Evolutionary conservation across 2,888 invertebrate genomes (phyloP).

Genomic region (Apeira syringaria): DNA sequence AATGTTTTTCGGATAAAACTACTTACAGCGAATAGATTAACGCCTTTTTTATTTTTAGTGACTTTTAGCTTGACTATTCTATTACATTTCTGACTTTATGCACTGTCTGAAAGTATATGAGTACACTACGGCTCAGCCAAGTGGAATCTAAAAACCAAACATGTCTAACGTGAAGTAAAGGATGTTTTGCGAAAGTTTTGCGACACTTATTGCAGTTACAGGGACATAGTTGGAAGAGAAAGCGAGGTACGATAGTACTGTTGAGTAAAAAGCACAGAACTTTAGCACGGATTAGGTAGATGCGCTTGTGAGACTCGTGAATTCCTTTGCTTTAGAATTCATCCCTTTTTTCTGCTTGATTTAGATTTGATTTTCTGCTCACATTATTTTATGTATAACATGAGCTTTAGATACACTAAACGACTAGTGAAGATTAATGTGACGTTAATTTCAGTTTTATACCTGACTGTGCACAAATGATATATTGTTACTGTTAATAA

Average conservation of each 20-base stretch:
- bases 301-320: slow-evolving; percentile 1
- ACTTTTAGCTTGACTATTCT: no score
- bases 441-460: no score
- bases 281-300: slow-evolving; percentile 10
- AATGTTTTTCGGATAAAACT: no score
- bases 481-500: no score
- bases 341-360: neutral
- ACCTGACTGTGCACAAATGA: no score
- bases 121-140: slow-evolving; percentile 23
- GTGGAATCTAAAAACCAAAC: slow-evolving; percentile 65
- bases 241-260: slow-evolving; percentile 23
- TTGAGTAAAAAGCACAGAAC: slow-evolving; percentile 17
- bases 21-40: no score
- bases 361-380: no score
- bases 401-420: no score
- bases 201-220: slow-evolving; percentile 68
- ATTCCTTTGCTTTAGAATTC: slow-evolving; percentile 1
- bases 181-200: slow-evolving; percentile 64
- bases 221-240: slow-evolving; percentile 27
- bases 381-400: no score
- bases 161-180: slow-evolving; percentile 62
- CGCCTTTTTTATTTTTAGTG: no score
- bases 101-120: slow-evolving; percentile 3
- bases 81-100: no score
- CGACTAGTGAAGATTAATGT: no score